Evolutionary conservation across 2,113 vertebrate species (phyloP).

Genomic region (Nipponia nippon): DNA sequence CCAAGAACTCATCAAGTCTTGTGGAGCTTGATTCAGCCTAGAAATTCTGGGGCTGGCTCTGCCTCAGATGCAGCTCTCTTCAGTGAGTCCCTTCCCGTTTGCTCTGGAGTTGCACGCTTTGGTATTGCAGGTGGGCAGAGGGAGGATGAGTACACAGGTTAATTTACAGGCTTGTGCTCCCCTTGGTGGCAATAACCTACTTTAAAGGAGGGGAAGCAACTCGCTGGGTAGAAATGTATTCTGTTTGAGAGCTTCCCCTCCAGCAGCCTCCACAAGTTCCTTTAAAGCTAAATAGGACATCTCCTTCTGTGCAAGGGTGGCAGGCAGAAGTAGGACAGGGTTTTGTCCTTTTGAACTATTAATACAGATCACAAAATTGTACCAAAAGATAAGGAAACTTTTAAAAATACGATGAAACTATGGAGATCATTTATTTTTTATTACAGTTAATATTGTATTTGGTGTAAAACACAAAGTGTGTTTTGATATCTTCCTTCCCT

Average conservation of each 20-base stretch:
- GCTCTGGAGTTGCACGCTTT: not conserved
- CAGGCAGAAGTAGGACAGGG: not conserved
- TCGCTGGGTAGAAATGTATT: not conserved
- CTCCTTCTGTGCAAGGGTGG: not conserved
- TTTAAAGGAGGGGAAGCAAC: not conserved
- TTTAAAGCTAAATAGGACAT: not conserved
- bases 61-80: not conserved
- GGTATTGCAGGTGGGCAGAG: not conserved
- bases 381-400: not conserved
- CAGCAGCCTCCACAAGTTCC: not conserved
- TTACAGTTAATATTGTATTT: not conserved
- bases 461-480: not conserved
- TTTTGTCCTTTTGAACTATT: conserved; percentile 9
- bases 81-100: not conserved
- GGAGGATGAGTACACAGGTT: not conserved
- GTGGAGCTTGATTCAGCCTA: not conserved
- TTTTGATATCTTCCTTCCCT: not conserved
- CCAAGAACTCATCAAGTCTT: not conserved
- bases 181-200: not conserved
- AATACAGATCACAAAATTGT: not conserved
- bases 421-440: not conserved
- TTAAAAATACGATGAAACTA: not conserved
- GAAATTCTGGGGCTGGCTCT: not conserved
- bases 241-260: not conserved
- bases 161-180: not conserved